phyloP scores from a whole-genome alignment of 2,113 vertebrate genomes.

The Panthera leo region DNA sequence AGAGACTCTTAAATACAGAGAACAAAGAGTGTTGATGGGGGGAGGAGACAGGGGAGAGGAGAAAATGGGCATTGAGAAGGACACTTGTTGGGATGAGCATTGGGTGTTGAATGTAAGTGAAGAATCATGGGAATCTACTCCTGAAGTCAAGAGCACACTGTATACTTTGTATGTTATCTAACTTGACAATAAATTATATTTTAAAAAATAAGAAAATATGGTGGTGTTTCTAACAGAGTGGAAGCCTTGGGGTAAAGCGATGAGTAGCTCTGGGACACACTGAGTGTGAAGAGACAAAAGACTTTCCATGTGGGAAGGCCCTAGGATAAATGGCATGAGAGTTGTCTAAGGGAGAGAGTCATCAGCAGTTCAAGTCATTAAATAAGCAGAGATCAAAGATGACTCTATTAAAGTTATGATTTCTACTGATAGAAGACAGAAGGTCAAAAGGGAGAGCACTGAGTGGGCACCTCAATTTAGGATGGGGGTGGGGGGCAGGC shows the following conservation, averaged over 20 bases:
- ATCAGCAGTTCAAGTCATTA: background rate
- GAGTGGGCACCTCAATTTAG: background rate
- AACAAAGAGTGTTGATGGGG: no score
- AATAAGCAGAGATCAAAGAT: background rate
- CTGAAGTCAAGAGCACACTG: no score
- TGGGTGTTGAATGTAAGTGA: no score
- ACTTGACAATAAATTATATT: no score
- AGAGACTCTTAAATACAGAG: no score
- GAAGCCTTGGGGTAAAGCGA: background rate
- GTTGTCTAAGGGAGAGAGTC: background rate
- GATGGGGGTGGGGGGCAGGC: background rate
- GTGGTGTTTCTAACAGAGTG: background rate
- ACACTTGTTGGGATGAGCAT: no score
- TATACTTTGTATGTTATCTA: no score
- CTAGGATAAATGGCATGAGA: background rate
- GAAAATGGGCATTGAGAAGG: no score
- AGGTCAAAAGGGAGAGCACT: background rate
- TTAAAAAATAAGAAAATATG: background rate
- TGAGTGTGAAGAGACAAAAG: background rate
- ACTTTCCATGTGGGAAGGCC: background rate
- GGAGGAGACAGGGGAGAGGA: no score
- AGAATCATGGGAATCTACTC: no score
- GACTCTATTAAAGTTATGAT: background rate
- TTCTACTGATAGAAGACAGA: background rate
- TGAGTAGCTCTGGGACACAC: background rate